These are phyloP conservation scores for Cheilosia urbana DNA, from an alignment of 2,888 invertebrate genomes.

Conservation along the genomic window DNA sequence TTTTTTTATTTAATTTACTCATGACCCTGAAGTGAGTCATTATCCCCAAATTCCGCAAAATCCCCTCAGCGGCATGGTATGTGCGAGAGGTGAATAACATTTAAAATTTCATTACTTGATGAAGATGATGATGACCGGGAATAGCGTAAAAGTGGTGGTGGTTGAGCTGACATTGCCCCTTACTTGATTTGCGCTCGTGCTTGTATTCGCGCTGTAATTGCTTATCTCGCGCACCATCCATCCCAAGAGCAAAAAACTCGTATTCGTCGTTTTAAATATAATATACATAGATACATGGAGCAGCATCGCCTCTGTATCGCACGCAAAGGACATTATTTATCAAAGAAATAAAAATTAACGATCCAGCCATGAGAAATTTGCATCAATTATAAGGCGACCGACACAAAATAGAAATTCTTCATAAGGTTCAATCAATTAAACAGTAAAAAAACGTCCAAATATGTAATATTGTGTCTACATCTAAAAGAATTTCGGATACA, in stretches of 20 bases:
- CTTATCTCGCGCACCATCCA: constrained; percentile 27
- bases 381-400: constrained; percentile 12
- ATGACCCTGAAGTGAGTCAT: constrained; percentile 56
- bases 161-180: constrained; percentile 18
- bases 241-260: constrained; percentile 11
- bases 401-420: constrained; percentile 1
- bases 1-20: constrained; percentile 17
- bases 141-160: constrained; percentile 4
- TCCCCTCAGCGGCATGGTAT: constrained; percentile 23
- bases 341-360: not conserved
- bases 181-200: not conserved
- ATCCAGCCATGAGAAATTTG: constrained; percentile 18
- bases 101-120: constrained; percentile 29
- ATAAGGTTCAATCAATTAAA: constrained; percentile 50
- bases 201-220: constrained; percentile 7
- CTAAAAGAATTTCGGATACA: constrained; percentile 32
- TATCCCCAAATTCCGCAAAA: constrained; percentile 41
- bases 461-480: constrained; percentile 17
- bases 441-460: constrained; percentile 14
- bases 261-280: not conserved
- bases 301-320: not conserved
- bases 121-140: constrained; percentile 37
- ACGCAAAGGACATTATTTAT: not conserved
- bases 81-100: constrained; percentile 69
- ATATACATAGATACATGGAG: not conserved